These are phyloP conservation scores for Thermophis baileyi DNA, from an alignment of 2,113 vertebrate genomes.

Conservation along the genomic window DNA sequence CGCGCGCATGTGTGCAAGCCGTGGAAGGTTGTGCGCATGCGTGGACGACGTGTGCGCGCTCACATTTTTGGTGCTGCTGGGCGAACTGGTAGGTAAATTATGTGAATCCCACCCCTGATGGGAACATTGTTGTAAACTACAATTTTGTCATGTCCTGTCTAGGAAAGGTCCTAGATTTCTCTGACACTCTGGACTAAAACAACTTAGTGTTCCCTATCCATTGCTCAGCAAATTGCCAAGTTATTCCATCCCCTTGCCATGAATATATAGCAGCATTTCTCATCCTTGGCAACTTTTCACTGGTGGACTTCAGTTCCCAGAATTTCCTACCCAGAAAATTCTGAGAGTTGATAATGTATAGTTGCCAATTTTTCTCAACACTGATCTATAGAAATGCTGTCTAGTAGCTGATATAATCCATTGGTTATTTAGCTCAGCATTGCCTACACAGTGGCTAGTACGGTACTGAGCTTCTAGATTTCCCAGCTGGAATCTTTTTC, in stretches of 20 bases:
- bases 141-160: not conserved
- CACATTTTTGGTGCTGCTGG: too few relatives aligned
- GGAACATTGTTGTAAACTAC: constrained; percentile 14
- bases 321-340: not conserved
- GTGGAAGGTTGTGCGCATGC: too few relatives aligned
- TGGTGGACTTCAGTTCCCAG: not conserved
- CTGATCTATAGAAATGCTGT: not conserved
- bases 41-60: too few relatives aligned
- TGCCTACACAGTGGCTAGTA: not conserved
- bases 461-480: not conserved
- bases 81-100: too few relatives aligned
- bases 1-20: too few relatives aligned
- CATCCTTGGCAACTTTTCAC: not conserved
- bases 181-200: not conserved
- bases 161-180: not conserved
- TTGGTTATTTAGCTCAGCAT: not conserved
- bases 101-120: constrained; percentile 7
- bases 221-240: not conserved
- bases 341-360: not conserved
- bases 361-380: not conserved
- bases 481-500: not conserved
- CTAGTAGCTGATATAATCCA: not conserved
- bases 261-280: not conserved
- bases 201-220: not conserved
- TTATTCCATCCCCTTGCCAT: not conserved